Percentiles rank a stretch among this genome's conserved stretches.
Evolutionary conservation across 1,140 invertebrate species (phyloP).

Genomic region (Orius insidiosus): DNA sequence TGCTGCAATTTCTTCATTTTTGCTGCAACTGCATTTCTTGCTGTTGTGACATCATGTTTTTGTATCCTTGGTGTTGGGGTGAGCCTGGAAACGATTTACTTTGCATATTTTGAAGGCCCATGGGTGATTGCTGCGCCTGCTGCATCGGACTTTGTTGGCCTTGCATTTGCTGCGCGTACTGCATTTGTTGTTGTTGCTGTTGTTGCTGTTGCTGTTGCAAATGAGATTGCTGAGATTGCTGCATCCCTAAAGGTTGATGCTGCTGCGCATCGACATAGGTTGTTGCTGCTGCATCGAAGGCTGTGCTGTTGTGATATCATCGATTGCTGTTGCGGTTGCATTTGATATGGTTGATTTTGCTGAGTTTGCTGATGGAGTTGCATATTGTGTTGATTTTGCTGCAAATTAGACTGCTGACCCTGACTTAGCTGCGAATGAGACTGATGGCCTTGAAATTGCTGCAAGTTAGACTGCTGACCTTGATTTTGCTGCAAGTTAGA

Average conservation of each 20-base stretch:
- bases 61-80: conserved; percentile 20
- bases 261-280: conserved; percentile 14
- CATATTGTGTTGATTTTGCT: too few species aligned
- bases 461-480: background rate
- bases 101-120: conserved; percentile 12
- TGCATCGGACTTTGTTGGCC: conserved; percentile 12
- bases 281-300: conserved; percentile 10
- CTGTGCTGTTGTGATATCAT: conserved; percentile 1
- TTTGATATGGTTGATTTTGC: conserved; percentile 6
- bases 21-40: conserved; percentile 13
- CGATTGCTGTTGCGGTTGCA: conserved; percentile 5
- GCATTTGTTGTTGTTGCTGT: conserved; percentile 16
- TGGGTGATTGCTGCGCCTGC: conserved; percentile 13
- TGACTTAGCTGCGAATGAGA: too few species aligned
- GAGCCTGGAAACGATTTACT: conserved; percentile 10
- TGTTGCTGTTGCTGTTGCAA: conserved; percentile 18
- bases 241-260: conserved; percentile 20
- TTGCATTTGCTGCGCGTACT: conserved; percentile 13
- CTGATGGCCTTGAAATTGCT: too few species aligned
- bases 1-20: conserved; percentile 13
- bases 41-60: conserved; percentile 8
- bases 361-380: too few species aligned
- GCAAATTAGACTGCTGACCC: too few species aligned
- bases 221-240: conserved; percentile 18
- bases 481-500: too few species aligned